Conservation (phyloP, 92 coral and sea anemone species). For the Porites divaricata region DNA sequence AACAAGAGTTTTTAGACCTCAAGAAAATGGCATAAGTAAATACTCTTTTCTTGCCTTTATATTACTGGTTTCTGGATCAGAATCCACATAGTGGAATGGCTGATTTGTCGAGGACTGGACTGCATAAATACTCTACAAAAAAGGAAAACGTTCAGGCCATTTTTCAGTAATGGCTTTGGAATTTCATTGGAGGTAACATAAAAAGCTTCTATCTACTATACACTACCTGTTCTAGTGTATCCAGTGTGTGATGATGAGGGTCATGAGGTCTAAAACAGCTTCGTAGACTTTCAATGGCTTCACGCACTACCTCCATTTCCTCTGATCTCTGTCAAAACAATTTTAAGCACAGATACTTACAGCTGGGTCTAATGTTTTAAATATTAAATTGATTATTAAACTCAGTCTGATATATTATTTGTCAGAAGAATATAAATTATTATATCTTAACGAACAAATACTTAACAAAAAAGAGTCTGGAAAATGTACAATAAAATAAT, state of each 20-base stretch:
- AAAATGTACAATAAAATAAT: too few species aligned
- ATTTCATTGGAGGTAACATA: too few species aligned
- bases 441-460: too few species aligned
- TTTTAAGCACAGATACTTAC: background rate
- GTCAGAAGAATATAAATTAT: too few species aligned
- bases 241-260: slow-evolving; percentile 84
- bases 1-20: background rate
- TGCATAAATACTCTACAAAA: slow-evolving; percentile 26
- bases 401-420: too few species aligned
- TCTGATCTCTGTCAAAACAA: slow-evolving; percentile 73
- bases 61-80: background rate
- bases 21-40: background rate
- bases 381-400: too few species aligned
- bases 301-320: slow-evolving; percentile 86
- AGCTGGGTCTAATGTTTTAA: too few species aligned
- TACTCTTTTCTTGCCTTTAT: background rate
- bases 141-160: background rate
- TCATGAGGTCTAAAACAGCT: slow-evolving; percentile 79
- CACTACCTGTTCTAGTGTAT: slow-evolving; percentile 90
- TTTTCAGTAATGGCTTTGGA: too few species aligned
- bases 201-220: too few species aligned
- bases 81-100: background rate
- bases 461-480: too few species aligned
- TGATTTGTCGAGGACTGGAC: slow-evolving; percentile 15
- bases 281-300: slow-evolving; percentile 84